Base-by-base conservation (phyloP, 2,113 vertebrate species). In the Nothobranchius furzeri region DNA sequence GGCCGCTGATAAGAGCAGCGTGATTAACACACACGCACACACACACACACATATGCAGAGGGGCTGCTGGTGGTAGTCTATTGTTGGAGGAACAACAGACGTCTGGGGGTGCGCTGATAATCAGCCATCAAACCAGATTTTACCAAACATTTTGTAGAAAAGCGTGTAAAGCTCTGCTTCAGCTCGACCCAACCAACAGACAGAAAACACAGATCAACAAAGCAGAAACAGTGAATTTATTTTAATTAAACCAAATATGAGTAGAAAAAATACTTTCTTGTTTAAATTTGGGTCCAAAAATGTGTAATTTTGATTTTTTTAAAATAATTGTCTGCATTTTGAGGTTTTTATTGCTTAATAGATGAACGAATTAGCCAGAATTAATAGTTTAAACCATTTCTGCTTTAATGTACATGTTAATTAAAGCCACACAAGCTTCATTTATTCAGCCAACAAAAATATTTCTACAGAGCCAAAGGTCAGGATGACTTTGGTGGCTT, bases 1-100 rank as follows among this genome's bases (percentile, higher is more conserved):
- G 85, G 82, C 74, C 78, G 82, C 89, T 87, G 89, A 91, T 91
- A 91, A 89, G 86, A 85, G 83, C 83, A 37, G 80, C 85, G 55
- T 88, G 87, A 91, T 89, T 88, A 89, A 72, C 64, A 59, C 75
- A 59, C 46, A 63, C 43, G 25, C 55, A 37, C 47, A 35, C 57
- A 53, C 58, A 40, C 59, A 55, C 67, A 40, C 59, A 62, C 37
- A n/a, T n/a, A n/a, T n/a, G 40, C 54, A 25, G 53, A 68, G 56
- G 52, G 69, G 75, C 64, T 74, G 75, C 47, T 74, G 68, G 57
- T 75, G 69, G 70, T 79, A 74, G 75, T 75, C 84, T 85, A 87
- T 89, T 88, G 88, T 91, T 84, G 84, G 69, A 66, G 78, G 79
- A 80, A 82, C 83, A 85, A 86, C 85, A 84, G 85, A 85, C 77